Evolutionary conservation across 2,113 vertebrate species (phyloP).

Genomic region (Morone chrysops): DNA sequence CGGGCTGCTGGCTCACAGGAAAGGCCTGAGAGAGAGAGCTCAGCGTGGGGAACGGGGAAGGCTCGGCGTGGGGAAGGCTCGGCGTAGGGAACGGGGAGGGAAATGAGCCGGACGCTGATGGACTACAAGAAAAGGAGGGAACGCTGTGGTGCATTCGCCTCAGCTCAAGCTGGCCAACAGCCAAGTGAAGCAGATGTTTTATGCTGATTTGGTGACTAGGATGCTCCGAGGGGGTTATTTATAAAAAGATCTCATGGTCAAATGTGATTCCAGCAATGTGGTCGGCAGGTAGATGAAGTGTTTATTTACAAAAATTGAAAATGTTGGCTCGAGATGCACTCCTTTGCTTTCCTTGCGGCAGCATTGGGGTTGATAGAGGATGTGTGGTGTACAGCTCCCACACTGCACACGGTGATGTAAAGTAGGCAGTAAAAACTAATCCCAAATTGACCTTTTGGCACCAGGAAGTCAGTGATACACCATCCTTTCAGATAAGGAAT

Average conservation of each 20-base stretch:
- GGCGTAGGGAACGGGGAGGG: constrained; percentile 15
- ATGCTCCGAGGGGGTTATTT: constrained; percentile 41
- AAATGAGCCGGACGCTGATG: constrained; percentile 56
- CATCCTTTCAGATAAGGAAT: neutral
- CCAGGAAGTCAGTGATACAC: too few species aligned
- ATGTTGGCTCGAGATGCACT: constrained; percentile 9
- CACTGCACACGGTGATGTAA: neutral
- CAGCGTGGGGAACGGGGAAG: too few species aligned
- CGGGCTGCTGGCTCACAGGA: too few species aligned
- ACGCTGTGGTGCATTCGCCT: neutral
- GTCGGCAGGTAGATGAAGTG: constrained; percentile 37
- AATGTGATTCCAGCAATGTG: constrained; percentile 41
- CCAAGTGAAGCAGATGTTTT: constrained; percentile 71
- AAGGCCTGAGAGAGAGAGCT: too few species aligned
- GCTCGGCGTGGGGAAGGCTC: neutral
- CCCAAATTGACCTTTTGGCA: neutral
- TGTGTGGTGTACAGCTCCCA: neutral
- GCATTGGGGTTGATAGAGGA: constrained; percentile 1
- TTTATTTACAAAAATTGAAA: constrained; percentile 38
- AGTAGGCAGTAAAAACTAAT: neutral
- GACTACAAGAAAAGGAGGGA: constrained; percentile 43
- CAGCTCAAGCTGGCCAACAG: constrained; percentile 11
- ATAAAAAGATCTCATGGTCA: constrained; percentile 54
- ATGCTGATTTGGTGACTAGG: constrained; percentile 51
- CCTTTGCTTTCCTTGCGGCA: constrained; percentile 10